Conservation (phyloP, 2,113 vertebrate species). For the Peromyscus californicus region DNA sequence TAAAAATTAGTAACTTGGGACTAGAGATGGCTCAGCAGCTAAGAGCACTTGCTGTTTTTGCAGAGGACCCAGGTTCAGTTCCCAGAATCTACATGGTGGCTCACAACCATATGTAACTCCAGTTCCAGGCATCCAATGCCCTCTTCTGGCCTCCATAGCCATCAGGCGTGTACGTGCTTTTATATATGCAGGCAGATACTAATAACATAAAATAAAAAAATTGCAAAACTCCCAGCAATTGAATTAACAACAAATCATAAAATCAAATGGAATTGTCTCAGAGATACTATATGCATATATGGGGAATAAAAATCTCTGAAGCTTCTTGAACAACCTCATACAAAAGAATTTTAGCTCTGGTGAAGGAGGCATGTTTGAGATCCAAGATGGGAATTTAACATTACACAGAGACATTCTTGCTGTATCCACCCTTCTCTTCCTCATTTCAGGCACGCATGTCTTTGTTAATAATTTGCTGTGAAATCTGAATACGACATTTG, state of each 20-base stretch:
- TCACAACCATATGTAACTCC: not conserved
- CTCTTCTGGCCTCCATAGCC: not conserved
- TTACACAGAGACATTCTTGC: constrained; percentile 66
- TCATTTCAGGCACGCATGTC: constrained; percentile 47
- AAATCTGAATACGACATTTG: constrained; percentile 53
- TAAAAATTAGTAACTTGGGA: not conserved
- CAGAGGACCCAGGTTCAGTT: not conserved
- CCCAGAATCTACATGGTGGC: not conserved
- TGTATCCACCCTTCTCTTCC: constrained; percentile 51
- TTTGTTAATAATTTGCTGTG: constrained; percentile 68
- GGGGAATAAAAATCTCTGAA: not conserved
- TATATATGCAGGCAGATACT: not conserved
- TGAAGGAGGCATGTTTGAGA: constrained; percentile 55
- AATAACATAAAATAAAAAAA: not conserved
- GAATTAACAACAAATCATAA: constrained; percentile 18
- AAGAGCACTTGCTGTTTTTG: not conserved
- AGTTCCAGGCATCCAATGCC: not conserved
- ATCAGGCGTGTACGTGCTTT: not conserved
- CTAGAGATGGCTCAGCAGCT: not conserved
- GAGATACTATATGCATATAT: constrained; percentile 8
- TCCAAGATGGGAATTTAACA: constrained; percentile 64
- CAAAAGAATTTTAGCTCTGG: constrained; percentile 45
- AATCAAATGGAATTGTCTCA: constrained; percentile 46
- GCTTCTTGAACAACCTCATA: constrained; percentile 22
- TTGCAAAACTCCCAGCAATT: not conserved